These are phyloP conservation scores for Coreius guichenoti DNA, from an alignment of 2,797 vertebrate species.

Conservation along the genomic window DNA sequence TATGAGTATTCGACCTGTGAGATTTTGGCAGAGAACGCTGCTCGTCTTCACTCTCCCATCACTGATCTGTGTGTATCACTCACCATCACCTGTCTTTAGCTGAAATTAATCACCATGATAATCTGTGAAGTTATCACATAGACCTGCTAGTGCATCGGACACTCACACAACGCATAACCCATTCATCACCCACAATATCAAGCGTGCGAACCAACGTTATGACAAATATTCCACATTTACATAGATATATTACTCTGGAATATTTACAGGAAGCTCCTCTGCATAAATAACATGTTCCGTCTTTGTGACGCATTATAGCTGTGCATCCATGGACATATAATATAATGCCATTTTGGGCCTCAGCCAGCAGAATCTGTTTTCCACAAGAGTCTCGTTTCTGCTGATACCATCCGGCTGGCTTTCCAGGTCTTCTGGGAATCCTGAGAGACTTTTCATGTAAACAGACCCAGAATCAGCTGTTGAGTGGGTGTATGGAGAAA, in stretches of 20 bases:
- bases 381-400: constrained; percentile 30
- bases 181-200: not conserved
- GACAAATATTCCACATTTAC: constrained; percentile 2
- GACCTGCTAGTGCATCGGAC: not conserved
- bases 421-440: constrained; percentile 34
- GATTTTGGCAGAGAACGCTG: not conserved
- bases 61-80: constrained; percentile 17
- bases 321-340: not conserved
- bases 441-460: constrained; percentile 44
- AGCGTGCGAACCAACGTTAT: not conserved
- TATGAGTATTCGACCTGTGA: not conserved
- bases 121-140: constrained; percentile 26
- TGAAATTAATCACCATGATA: constrained; percentile 34
- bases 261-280: not conserved
- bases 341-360: not conserved
- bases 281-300: not conserved
- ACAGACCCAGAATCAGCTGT: constrained; percentile 74
- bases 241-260: not conserved
- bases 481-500: constrained; percentile 69
- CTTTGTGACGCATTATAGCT: not conserved
- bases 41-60: not conserved
- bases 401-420: constrained; percentile 33
- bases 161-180: not conserved
- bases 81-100: constrained; percentile 15
- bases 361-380: constrained; percentile 38